These are phyloP conservation scores for Sapayoa aenigma DNA, from an alignment of 2,113 vertebrate genomes.

Conservation along the genomic window DNA sequence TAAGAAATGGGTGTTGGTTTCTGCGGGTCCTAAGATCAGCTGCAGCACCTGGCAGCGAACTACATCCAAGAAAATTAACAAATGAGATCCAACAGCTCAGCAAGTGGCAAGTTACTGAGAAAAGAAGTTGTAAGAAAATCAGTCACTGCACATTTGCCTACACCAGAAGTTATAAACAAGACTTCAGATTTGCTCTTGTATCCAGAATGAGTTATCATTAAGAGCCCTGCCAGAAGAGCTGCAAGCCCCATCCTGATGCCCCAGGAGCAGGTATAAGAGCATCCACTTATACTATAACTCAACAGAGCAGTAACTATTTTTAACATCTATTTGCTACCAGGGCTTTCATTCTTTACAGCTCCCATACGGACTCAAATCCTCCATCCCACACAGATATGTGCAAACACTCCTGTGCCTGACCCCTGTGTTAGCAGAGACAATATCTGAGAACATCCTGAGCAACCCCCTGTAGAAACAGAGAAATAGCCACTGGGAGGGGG, in stretches of 20 bases:
- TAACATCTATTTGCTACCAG: neutral
- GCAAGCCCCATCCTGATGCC: neutral
- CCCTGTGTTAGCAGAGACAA: neutral
- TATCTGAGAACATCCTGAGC: neutral
- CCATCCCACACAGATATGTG: neutral
- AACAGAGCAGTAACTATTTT: neutral
- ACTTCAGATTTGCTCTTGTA: neutral
- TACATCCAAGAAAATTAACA: neutral
- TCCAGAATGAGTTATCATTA: neutral
- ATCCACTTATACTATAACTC: neutral
- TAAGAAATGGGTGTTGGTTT: neutral
- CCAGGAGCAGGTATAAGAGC: neutral
- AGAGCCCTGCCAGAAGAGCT: neutral
- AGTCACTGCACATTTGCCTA: neutral
- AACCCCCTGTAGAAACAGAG: neutral
- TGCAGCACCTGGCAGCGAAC: neutral
- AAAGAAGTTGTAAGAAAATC: neutral
- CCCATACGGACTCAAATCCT: neutral
- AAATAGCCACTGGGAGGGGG: neutral
- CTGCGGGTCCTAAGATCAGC: slow-evolving; percentile 27
- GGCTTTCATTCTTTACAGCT: neutral
- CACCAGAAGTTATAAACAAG: neutral
- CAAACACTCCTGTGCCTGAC: neutral
- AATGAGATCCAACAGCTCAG: neutral
- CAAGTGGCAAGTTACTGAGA: neutral